Base-by-base conservation (phyloP, 2,888 invertebrate genomes). In the Patella ulyssiponensis region DNA sequence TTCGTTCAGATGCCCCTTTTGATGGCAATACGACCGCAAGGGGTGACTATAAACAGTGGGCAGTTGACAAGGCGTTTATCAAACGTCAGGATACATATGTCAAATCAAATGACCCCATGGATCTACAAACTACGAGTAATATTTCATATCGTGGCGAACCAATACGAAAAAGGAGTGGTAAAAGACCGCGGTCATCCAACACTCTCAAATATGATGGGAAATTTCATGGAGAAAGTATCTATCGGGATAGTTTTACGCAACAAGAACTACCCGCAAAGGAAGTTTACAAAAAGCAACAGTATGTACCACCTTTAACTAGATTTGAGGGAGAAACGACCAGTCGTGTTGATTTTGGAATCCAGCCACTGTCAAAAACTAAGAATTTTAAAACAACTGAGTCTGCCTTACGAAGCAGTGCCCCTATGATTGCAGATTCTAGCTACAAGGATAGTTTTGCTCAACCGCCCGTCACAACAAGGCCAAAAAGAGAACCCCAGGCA, bases 281-380 rank as follows among this genome's bases (percentile, higher is more conserved):
- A 9, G 14, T 14, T 64, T 23, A 23, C 12, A 80, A 75, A 72
- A 82, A 82, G 23, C 80, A 79, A 20, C 82, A 80, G 4, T 89
- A 87, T 86, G 77, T 81, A 33, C 89, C 89, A 33, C 88, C 90
- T 4, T 82, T 80, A 17, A 85, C 82, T 69, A 86, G 82, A 58
- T 91, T 91, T 81, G 86, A 87, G 23, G 91, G 90, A 12, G 81
- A 86, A 70, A 87, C 90, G 51, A 91, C 90, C 64, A 89, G 88
- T 80, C 85, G 86, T 20, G 77, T 79, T 33, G 91, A 90, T 77
- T 91, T 85, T 80, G 80, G 78, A 44, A 80, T 91, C 71, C 84
- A 82, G 54, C 80, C 83, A 9, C 80, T 82, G 51, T 82, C 89
- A 14, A 82, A 85, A 58, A 86, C 85, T 71, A 85, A 88, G 77